phyloP scores from a whole-genome alignment of 2,888 invertebrate species.

The Scaptomyza cyrtandrae region DNA sequence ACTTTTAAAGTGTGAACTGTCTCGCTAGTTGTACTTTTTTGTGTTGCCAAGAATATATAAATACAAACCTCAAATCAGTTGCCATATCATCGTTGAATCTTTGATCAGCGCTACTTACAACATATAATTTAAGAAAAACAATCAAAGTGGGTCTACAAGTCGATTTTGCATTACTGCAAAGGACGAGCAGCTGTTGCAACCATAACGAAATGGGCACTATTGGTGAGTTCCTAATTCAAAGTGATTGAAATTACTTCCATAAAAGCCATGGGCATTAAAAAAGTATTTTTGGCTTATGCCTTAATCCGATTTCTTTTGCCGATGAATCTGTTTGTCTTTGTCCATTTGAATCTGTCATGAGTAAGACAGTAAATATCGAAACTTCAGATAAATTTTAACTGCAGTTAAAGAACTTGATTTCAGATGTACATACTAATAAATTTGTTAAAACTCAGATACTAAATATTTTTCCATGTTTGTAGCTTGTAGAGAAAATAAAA shows the following conservation, averaged over 20 bases:
- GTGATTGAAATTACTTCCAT: background rate
- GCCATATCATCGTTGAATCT: conserved; percentile 8
- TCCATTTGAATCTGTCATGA: too few species aligned
- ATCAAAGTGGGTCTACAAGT: conserved; percentile 31
- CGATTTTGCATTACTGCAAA: conserved; percentile 49
- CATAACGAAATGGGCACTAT: conserved; percentile 67
- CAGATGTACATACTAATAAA: too few species aligned
- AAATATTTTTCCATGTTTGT: too few species aligned
- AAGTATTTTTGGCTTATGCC: too few species aligned
- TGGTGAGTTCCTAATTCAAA: conserved; percentile 49
- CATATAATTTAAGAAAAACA: background rate
- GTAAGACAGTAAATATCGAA: too few species aligned
- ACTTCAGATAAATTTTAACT: too few species aligned
- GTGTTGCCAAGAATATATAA: conserved; percentile 42
- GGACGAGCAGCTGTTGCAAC: conserved; percentile 17
- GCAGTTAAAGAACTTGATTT: too few species aligned
- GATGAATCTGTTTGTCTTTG: too few species aligned
- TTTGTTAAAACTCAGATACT: too few species aligned
- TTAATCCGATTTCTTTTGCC: too few species aligned
- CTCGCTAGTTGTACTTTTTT: conserved; percentile 38
- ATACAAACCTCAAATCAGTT: conserved; percentile 16
- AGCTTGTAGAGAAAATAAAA: too few species aligned
- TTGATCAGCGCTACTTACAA: conserved; percentile 3
- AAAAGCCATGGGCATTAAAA: too few species aligned
- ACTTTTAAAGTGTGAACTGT: conserved; percentile 67